Evolutionary conservation across 2,113 vertebrate species (phyloP).

Genomic region (Willisornis vidua): DNA sequence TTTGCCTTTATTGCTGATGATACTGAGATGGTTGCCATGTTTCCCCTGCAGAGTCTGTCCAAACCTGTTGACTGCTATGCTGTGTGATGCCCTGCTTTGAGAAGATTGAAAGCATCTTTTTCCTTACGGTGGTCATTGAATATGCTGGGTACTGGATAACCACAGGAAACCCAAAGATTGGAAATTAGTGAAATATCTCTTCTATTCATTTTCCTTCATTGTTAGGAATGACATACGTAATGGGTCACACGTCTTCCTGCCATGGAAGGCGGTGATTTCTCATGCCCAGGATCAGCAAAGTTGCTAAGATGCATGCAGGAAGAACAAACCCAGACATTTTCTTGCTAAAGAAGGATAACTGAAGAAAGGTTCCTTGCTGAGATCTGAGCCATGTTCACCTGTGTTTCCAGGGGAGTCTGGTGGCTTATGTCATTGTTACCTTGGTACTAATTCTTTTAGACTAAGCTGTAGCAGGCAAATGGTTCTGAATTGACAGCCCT

Average conservation of each 20-base stretch:
- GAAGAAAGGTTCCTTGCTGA: not conserved
- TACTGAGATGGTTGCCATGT: not conserved
- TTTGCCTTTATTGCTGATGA: not conserved
- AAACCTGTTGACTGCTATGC: not conserved
- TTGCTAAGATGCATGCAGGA: not conserved
- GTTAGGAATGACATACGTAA: not conserved
- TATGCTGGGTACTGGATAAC: not conserved
- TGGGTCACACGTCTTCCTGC: not conserved
- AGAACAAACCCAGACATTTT: not conserved
- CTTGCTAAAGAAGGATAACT: not conserved
- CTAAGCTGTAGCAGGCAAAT: not conserved
- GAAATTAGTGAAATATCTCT: not conserved
- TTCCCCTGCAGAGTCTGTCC: not conserved
- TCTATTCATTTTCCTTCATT: not conserved
- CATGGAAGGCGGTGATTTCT: rapidly evolving
- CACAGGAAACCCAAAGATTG: not conserved
- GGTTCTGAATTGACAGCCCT: not conserved
- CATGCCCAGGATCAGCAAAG: not conserved
- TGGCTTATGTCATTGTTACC: not conserved
- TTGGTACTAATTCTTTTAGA: not conserved
- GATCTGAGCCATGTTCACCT: not conserved
- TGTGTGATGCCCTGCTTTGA: not conserved
- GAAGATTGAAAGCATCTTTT: not conserved
- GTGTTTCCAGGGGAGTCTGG: not conserved
- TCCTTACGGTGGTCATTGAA: not conserved